Evolutionary conservation across 1,140 invertebrate species (phyloP), one percentile per base, ranked within the genome.

Genomic region (Lasioglossum baleicum): DNA sequence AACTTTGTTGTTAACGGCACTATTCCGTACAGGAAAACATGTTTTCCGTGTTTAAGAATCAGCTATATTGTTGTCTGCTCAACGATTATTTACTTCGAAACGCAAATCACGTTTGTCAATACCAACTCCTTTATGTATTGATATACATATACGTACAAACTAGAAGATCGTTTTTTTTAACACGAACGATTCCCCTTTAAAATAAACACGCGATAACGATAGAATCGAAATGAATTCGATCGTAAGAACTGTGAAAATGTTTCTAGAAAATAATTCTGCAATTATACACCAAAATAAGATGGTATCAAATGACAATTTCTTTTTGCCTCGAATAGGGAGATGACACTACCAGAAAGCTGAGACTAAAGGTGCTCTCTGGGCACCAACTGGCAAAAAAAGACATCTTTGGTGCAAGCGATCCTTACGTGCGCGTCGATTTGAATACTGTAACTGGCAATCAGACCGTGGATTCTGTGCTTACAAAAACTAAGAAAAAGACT

Each of bases 341-440:
- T 90, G 95, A 96, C 88, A 94, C 95, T 82, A 95, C 95, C 87
- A 96, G 94, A 91, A 95, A 96, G 90, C 92, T 98, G 88, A 95
- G 97, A 85, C 93, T 98, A 87, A 96, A 95, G 92, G 96, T 99
- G 71, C 94, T 98, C 77, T 96, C 96, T 87, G 98, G 98, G 48
- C 96, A 97, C 92, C 96, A 97, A 86, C 94, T 99, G 89, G 98
- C 98, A 44, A 99, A 98, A 91, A 99, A 99, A 93, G 98, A 99
- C 92, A 99, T 99, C 88, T 99, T 99, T 95, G 98, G 98, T 89
- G 98, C 98, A 86, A 98, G 98, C 95, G 98, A 99, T 94, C 98
- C 98, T 51, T 99, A 99, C 95, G 98, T 99, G 15, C 95, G 97
- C 87, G 96, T 99, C 90, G 97, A 98, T 91, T 94, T 99, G 82